Base-by-base conservation (phyloP, 35 echinoderm and acorn worm species). In the Strongylocentrotus purpuratus region DNA sequence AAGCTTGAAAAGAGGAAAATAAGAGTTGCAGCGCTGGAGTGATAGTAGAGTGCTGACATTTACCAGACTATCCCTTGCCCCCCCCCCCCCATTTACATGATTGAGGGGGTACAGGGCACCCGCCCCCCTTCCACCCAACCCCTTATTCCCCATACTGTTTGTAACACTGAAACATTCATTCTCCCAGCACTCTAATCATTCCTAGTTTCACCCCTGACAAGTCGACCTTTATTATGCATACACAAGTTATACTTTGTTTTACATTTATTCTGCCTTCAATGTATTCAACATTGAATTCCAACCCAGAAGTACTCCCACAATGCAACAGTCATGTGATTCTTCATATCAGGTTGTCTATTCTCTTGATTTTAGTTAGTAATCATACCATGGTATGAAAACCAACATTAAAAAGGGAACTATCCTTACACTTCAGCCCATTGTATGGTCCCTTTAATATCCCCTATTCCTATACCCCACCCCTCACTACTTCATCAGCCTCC, bases 31-130 rank as follows among this genome's bases (percentile, higher is more conserved):
- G 18, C 12, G n/a, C 33, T 1, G 33, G 18, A 89, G 87, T 46
- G 87, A 89, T 31, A 46, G 87, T 5, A 89, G 87, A 89, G 87
- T 89, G 87, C 32, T 89, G 87, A 89, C 87, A 89, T 89, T 89
- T 89, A 89, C 87, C 87, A 89, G 14, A 46, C 87, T 18, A 46
- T 89, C 87, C 33, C 13, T 7, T n/a, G 0, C 25, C 5, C 17
- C 87, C 33, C 13, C 5, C 11, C 5, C 25, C 5, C 17, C 15
- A 78, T 78, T 7, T n/a, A 78, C 65, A 78, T 78, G 65, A 78
- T 28, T 78, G 20, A 8, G 65, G 65, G 65, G 65, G 20, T 28
- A 78, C 7, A 28, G 65, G 7, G 65, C 28, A n/a, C 65, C 4
- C 65, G 1, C 28, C 65, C 61, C 28, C 20, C 65, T 18, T 5